A percentile compares a stretch with the other conserved stretches of the same genome.
phyloP scores from a whole-genome alignment of 2,888 invertebrate species.

The Amphipyra tragopoginis region DNA sequence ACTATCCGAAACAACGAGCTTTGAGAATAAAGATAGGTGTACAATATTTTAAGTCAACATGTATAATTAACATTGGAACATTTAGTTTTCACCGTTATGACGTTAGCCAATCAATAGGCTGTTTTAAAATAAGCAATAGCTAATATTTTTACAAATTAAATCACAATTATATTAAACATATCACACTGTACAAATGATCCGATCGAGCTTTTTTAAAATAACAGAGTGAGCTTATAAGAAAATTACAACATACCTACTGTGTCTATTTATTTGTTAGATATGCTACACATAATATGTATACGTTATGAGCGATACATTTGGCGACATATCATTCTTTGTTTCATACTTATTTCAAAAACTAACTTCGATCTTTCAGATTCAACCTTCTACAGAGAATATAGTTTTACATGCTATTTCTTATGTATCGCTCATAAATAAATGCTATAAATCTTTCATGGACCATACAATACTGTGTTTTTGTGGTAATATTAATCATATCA shows the following conservation, averaged over 20 bases:
- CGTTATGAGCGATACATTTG: conserved; percentile 44
- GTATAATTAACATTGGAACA: neutral
- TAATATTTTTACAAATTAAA: conserved; percentile 20
- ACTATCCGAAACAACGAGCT: conserved; percentile 10
- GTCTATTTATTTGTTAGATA: conserved; percentile 27
- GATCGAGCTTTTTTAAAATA: conserved; percentile 65
- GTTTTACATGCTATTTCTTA: neutral
- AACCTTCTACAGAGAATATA: too few relatives aligned
- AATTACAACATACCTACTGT: conserved; percentile 28
- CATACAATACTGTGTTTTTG: conserved; percentile 41
- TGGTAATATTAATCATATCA: conserved; percentile 54
- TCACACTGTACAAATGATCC: conserved; percentile 76
- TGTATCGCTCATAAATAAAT: conserved; percentile 51
- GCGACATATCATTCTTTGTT: conserved; percentile 6
- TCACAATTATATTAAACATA: conserved; percentile 65
- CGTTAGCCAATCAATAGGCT: neutral
- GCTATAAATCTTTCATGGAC: conserved; percentile 33
- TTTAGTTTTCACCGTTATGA: neutral
- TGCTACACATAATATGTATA: neutral
- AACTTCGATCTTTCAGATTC: neutral
- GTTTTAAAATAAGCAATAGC: conserved; percentile 1
- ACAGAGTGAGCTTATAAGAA: conserved; percentile 42
- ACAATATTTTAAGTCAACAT: too few relatives aligned
- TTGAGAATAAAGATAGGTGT: neutral
- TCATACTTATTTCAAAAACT: neutral